Base-by-base conservation (phyloP, 2,888 invertebrate genomes). In the Nyleta sp. region DNA sequence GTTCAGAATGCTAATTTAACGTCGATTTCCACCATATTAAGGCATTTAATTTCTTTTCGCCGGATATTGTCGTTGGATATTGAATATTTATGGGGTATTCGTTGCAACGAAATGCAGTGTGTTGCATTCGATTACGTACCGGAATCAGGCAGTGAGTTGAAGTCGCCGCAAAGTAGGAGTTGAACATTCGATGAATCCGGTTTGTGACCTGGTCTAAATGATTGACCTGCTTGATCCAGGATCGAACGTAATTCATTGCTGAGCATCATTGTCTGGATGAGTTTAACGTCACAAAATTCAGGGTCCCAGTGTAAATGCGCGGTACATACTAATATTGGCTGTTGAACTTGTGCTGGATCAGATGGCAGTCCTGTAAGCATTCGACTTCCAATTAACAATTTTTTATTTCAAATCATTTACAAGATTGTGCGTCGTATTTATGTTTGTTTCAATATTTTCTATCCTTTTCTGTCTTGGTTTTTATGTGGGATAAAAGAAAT, bases 291-390 rank as follows among this genome's bases (percentile, higher is more conserved):
- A 91, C 99, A 98, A 92, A 96, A 99, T 92, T 99, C 99, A 0
- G 99, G 99, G 93, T 99, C 99, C 99, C 99, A 99, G 91, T 99
- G 99, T 86, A 99, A 98, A 92, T 99, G 99, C 33, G 99, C 99
- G 28, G 99, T 99, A 91, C 99, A 98, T 59, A 99, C 98, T 76
- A 99, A 92, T 78, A 99, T 93, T 17, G 97, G 97, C 89, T 97
- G 97, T 84, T 94, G 94, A 83, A 95, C 93, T 92, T 94, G 95
- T 79, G 94, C 94, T 82, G 95, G 93, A 88, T 97, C 96, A 8
- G 94, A 92, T 59, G 96, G 95, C 86, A 95, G 89, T 76, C 95
- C 95, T 93, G 91, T 8, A 80, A 76, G 81, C 79, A 82, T 55
- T 62, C 28, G 5, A 28, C 7, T 28, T 28, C 2, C n/a, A n/a